Evolutionary conservation across 2,797 vertebrate genomes (phyloP).

Genomic region (Leptatherina wallacei): DNA sequence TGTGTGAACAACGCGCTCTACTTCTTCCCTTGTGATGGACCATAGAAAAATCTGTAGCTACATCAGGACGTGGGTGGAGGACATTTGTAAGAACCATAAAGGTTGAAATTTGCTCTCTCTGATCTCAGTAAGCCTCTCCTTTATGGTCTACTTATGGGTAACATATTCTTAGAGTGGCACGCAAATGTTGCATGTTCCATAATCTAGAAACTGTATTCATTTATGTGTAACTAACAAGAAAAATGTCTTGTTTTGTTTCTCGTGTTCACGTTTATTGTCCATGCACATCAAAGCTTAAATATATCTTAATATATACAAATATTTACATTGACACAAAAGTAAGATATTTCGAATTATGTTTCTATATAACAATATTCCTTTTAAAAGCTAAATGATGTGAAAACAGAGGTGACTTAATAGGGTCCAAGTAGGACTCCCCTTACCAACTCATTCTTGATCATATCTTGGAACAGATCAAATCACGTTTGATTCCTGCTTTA

Average conservation of each 20-base stretch:
- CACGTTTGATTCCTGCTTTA: conserved; percentile 55
- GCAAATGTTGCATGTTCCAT: conserved; percentile 23
- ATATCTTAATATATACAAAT: not conserved
- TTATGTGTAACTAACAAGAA: no score
- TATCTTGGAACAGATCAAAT: conserved; percentile 48
- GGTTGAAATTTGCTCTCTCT: conserved; percentile 74
- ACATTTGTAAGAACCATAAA: conserved; percentile 78
- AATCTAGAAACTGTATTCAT: not conserved
- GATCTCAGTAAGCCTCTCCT: conserved; percentile 68
- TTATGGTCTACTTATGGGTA: conserved; percentile 53
- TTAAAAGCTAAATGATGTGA: conserved; percentile 34
- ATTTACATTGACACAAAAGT: conserved; percentile 1
- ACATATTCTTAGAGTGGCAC: conserved; percentile 29
- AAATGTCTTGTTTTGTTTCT: not conserved
- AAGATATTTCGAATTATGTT: conserved; percentile 40
- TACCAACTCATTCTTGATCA: conserved; percentile 55
- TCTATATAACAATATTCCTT: conserved; percentile 15
- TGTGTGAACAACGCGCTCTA: conserved; percentile 76
- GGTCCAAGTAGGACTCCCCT: conserved; percentile 47
- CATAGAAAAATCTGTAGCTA: conserved; percentile 72
- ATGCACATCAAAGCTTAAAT: not conserved
- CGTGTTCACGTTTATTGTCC: not conserved
- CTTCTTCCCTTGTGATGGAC: conserved; percentile 75
- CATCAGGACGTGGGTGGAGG: conserved; percentile 73
- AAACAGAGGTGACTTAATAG: conserved; percentile 53